Percentiles rank a stretch among this genome's conserved stretches.
phyloP scores from a whole-genome alignment of 1,140 invertebrate species.

The Coboldia fuscipes region DNA sequence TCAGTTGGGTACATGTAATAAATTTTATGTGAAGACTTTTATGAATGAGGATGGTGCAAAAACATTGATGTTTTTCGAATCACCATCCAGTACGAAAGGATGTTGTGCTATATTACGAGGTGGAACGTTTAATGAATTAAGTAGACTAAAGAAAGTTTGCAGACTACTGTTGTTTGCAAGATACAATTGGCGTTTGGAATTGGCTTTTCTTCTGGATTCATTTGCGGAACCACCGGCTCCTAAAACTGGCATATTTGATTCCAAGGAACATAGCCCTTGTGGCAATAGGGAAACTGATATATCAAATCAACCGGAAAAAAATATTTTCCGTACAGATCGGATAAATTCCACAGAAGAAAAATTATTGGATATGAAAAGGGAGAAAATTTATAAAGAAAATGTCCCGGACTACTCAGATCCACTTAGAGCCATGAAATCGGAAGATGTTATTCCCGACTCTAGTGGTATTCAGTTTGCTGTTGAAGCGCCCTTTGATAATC shows the following conservation, averaged over 20 bases:
- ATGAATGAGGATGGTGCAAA: conserved; percentile 31
- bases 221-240: conserved; percentile 24
- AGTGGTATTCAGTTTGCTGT: conserved; percentile 23
- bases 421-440: conserved; percentile 25
- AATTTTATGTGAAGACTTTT: conserved; percentile 57
- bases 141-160: conserved; percentile 60
- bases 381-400: conserved; percentile 28
- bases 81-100: conserved; percentile 62
- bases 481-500: conserved; percentile 36
- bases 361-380: no score
- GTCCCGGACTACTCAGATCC: conserved; percentile 57
- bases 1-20: conserved; percentile 65
- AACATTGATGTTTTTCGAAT: conserved; percentile 87
- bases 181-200: conserved; percentile 85
- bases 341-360: conserved; percentile 24
- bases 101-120: conserved; percentile 79
- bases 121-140: conserved; percentile 48
- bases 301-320: not conserved
- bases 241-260: conserved; percentile 17
- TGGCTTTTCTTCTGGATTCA: conserved; percentile 63
- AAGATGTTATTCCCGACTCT: conserved; percentile 5
- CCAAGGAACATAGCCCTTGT: conserved; percentile 15
- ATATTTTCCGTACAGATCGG: conserved; percentile 3
- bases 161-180: conserved; percentile 61
- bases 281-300: conserved; percentile 5